Evolutionary conservation across 2,888 invertebrate species (phyloP).

Genomic region (Dilophus febrilis): DNA sequence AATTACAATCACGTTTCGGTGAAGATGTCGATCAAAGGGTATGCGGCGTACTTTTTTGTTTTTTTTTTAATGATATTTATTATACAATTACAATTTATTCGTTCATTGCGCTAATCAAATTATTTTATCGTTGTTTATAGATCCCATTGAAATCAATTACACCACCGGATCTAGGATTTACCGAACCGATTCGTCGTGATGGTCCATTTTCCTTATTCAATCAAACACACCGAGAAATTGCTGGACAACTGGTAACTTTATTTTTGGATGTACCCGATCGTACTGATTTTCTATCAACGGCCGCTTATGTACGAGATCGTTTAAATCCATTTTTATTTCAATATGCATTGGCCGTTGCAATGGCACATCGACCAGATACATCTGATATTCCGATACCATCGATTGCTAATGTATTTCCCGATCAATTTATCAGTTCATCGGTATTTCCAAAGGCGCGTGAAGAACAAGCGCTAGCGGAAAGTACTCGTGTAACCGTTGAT

Average conservation of each 20-base stretch:
- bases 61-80: too few relatives aligned
- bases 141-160: slow-evolving; percentile 19
- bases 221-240: slow-evolving; percentile 50
- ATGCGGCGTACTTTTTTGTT: too few relatives aligned
- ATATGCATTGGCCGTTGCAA: slow-evolving; percentile 57
- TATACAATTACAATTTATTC: too few relatives aligned
- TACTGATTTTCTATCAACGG: slow-evolving; percentile 48
- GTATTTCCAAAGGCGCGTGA: slow-evolving; percentile 52
- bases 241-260: slow-evolving; percentile 48
- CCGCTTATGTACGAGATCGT: slow-evolving; percentile 51
- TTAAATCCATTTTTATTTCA: slow-evolving; percentile 68
- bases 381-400: slow-evolving; percentile 44
- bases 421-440: slow-evolving; percentile 62
- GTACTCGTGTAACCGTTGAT: slow-evolving; percentile 34
- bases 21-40: slow-evolving; percentile 17
- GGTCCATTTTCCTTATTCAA: slow-evolving; percentile 53
- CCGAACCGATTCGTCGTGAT: slow-evolving; percentile 16
- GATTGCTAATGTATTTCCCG: slow-evolving; percentile 62
- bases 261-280: slow-evolving; percentile 43
- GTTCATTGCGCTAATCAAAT: too few relatives aligned
- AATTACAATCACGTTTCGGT: slow-evolving; percentile 22
- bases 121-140: too few relatives aligned
- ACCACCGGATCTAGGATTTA: slow-evolving; percentile 22
- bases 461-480: slow-evolving; percentile 41
- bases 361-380: slow-evolving; percentile 40